Evolutionary conservation across 2,888 invertebrate genomes (phyloP), one percentile per base, ranked within the genome.

Genomic region (Scrobipalpa costella): DNA sequence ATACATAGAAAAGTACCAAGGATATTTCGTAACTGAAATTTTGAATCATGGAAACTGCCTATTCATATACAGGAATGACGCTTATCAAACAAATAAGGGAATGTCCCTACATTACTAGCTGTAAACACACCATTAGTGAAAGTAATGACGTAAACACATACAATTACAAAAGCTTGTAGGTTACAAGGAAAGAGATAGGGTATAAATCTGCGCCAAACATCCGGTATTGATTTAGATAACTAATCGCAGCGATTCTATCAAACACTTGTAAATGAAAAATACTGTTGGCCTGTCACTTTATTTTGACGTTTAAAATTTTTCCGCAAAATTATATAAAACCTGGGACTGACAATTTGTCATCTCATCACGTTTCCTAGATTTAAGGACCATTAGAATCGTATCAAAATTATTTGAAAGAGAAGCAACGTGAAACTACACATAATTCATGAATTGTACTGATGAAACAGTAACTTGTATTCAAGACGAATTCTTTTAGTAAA

Each of bases 41-140:
- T n/a, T n/a, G n/a, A n/a, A n/a, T 27, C 27, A 44, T 44, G 44
- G 44, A 44, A 44, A n/a, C n/a, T 44, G 44, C 44, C 44, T 44
- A 44, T n/a, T 2, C 5, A 50, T 21, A 50, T 50, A 50, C 50
- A 21, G 50, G 5, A 27, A 5, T 21, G 6, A 17, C 15, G 50
- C 21, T 50, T 21, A 50, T 50, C 17, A 50, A 2, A 40, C 19
- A 21, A 40, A 59, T 27, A 40, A 40, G 59, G 40, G 44, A 59
- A 59, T 59, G 13, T 44, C 27, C 40, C 44, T 8, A 13, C 40
- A 40, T 59, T 19, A 21, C 7, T 11, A n/a, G 40, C 21, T 38
- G 59, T 59, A 44, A 44, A 44, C 27, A 40, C 8, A 11, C 40
- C 21, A 55, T 55, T 55, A 55, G 33, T 55, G 27, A 55, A 55